Base-by-base conservation (phyloP, 2,113 vertebrate species). In the Smithornis capensis region DNA sequence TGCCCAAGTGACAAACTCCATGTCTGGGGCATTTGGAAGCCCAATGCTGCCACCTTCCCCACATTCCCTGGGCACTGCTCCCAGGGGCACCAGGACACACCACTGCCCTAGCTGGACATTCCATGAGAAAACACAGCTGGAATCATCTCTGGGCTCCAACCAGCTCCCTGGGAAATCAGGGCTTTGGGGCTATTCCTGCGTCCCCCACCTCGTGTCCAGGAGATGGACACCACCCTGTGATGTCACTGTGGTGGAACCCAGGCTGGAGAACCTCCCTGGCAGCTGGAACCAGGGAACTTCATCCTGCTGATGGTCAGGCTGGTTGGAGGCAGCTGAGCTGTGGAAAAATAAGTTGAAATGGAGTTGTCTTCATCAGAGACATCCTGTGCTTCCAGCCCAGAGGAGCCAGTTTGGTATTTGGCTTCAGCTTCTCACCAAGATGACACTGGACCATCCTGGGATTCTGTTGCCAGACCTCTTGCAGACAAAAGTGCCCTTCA, bases 401-500 rank as follows among this genome's bases (percentile, higher is more conserved):
- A 63, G 38, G 40, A 78, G 38, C 28, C 65, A 55, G 49, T 16
- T 55, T 63, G 49, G 56, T 29, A 24, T 15, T 40, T 25, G 56
- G 29, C 29, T 71, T n/a, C n/a, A 10, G 55, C 47, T 37, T 29
- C 52, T 2, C 23, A 4, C 23, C 10, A 28, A 2, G 1, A 29
- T 22, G 38, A 42, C 5, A 29, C 0, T 0, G 50, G 14, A 69
- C 35, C 6, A 4, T 42, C 35, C 3, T 23, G 56, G 44, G 28
- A 75, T 31, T n/a, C 67, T 83, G 50, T 37, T 0, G 2, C 24
- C 2, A 3, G 29, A 52, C 11, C 5, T 42, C 14, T 9, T 1
- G 0, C 31, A 28, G 42, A 44, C 12, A 50, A 55, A 70, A 33
- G 24, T 0, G 0, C 35, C 31, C 33, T 21, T 64, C n/a, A 28